These are phyloP conservation scores for Drosophila setosimentum DNA, from an alignment of 2,888 invertebrate species.

Conservation along the genomic window DNA sequence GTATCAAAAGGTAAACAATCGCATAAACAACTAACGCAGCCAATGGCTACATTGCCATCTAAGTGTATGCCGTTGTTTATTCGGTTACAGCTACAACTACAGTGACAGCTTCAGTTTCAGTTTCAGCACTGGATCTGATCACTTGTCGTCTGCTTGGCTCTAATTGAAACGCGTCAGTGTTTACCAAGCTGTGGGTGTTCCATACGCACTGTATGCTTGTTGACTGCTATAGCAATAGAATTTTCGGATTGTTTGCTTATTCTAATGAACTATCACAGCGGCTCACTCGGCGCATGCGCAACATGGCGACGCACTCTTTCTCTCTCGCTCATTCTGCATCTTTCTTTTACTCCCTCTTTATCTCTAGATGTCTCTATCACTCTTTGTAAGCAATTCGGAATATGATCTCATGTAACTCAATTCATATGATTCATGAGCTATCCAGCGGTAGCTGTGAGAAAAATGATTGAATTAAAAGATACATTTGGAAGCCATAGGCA, in stretches of 20 bases:
- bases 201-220: constrained; percentile 57
- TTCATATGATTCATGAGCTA: constrained; percentile 63
- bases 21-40: constrained; percentile 61
- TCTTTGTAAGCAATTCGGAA: constrained; percentile 42
- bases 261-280: constrained; percentile 62
- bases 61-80: constrained; percentile 18
- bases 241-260: constrained; percentile 65
- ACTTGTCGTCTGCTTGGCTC: constrained; percentile 64
- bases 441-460: constrained; percentile 70
- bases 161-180: constrained; percentile 75
- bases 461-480: constrained; percentile 77
- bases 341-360: background rate
- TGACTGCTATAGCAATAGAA: constrained; percentile 62
- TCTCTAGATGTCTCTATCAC: background rate
- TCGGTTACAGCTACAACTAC: background rate
- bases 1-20: constrained; percentile 62
- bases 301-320: constrained; percentile 3
- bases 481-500: constrained; percentile 23
- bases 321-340: background rate
- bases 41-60: constrained; percentile 31
- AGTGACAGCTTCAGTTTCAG: background rate
- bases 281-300: constrained; percentile 47
- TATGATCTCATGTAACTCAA: constrained; percentile 76
- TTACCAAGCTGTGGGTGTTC: constrained; percentile 77
- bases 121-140: constrained; percentile 15